Evolutionary conservation across 2,888 invertebrate species (phyloP), one percentile per base, ranked within the genome.

Genomic region (Sesamia inferens): DNA sequence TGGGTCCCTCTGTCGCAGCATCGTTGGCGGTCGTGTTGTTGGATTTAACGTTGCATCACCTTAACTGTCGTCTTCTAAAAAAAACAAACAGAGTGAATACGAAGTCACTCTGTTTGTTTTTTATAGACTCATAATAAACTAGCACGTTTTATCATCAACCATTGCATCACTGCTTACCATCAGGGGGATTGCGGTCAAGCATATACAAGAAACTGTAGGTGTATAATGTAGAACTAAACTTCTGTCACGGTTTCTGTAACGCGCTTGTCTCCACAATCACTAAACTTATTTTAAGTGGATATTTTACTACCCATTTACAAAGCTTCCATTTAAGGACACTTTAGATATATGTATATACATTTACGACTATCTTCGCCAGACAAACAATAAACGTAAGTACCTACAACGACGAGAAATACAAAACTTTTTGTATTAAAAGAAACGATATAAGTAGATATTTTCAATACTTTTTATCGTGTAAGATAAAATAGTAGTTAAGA

Each of bases 291-390:
- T 78, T 69, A 68, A 71, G 68, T 78, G 51, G 13, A 55, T 48
- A 22, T 65, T 80, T 78, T 74, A 81, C 47, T 42, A 61, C 55
- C 64, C 61, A 81, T 65, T 74, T 68, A 62, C 51, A 61, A 68
- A 67, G 31, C 66, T 62, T 44, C 42, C n/a, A 54, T 71, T 71
- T 66, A 67, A 59, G 58, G 81, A 71, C 66, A 68, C 70, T 78
- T 80, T 64, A 48, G n/a, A 71, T 51, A n/a, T 68, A 16, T 22
- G 68, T 51, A n/a, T 68, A 16, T 22, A 61, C 44, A 66, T 81
- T 78, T 78, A 81, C 57, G 78, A 74, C 44, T 68, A 48, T 61
- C 54, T 62, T 61, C n/a, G 65, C 8, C 42, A 74, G 59, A 57
- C 62, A 31, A 63, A 51, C 58, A 69, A 51, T 74, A 63, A 73